These are phyloP conservation scores for Torymus auratus DNA, from an alignment of 2,888 invertebrate species.

Conservation along the genomic window DNA sequence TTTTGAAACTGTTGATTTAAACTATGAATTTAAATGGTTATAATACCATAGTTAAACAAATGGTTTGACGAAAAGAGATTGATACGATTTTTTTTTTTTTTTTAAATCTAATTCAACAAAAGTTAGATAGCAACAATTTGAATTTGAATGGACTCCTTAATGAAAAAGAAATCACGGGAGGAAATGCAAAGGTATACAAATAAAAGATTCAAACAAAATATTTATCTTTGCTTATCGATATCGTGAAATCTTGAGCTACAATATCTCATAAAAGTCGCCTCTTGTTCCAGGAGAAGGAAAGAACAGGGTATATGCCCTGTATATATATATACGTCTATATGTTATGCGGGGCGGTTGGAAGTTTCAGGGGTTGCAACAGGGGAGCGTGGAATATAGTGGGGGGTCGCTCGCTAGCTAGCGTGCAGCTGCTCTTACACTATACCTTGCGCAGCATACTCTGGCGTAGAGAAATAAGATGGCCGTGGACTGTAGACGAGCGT, in stretches of 20 bases:
- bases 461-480: conserved; percentile 72
- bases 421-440: conserved; percentile 44
- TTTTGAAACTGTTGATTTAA: no score
- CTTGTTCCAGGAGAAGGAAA: conserved; percentile 49
- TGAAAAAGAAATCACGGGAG: no score
- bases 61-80: no score
- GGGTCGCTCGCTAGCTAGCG: conserved; percentile 14
- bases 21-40: no score
- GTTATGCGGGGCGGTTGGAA: conserved; percentile 65
- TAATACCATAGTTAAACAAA: no score
- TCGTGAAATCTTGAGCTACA: conserved; percentile 15
- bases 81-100: no score
- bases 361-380: conserved; percentile 64
- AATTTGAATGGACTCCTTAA: no score
- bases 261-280: conserved; percentile 32
- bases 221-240: conserved; percentile 27
- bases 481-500: conserved; percentile 65
- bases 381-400: conserved; percentile 58
- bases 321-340: no score
- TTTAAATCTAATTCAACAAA: no score
- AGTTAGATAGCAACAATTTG: no score
- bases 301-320: conserved; percentile 20
- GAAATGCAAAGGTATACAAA: background rate
- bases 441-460: background rate
- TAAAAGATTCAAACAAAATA: background rate